phyloP scores from a whole-genome alignment of 2,888 invertebrate genomes.

The Cheilosia soror region DNA sequence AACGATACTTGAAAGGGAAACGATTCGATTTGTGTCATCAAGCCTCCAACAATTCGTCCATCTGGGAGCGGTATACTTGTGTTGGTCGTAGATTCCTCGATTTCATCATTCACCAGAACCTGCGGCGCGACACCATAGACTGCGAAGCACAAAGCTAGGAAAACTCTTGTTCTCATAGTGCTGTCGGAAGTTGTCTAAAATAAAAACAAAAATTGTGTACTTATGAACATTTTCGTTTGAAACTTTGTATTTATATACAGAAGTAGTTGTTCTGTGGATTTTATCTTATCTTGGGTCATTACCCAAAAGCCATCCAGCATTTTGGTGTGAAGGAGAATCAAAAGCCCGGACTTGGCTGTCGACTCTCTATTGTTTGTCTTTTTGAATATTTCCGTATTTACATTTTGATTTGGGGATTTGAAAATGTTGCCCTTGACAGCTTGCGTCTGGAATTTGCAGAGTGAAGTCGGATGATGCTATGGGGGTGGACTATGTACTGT shows the following conservation, averaged over 20 bases:
- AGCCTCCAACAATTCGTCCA: conserved; percentile 51
- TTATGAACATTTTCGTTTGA: background rate
- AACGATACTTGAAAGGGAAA: conserved; percentile 52
- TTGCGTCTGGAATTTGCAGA: background rate
- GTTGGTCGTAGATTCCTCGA: background rate
- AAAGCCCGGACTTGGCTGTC: background rate
- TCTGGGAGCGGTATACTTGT: conserved; percentile 27
- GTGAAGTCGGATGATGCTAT: conserved; percentile 14
- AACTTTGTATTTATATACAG: conserved; percentile 33
- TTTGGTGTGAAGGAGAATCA: background rate
- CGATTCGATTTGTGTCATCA: conserved; percentile 23
- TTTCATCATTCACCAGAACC: background rate
- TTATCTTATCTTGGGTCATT: conserved; percentile 36
- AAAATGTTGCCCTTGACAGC: conserved; percentile 10
- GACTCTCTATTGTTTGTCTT: conserved; percentile 16
- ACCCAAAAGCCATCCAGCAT: background rate
- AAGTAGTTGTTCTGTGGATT: background rate
- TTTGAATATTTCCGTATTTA: conserved; percentile 31
- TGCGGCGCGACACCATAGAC: background rate
- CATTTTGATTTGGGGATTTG: conserved; percentile 11
- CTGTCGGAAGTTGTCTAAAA: background rate
- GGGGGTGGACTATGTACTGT: background rate
- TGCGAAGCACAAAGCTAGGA: conserved; percentile 6
- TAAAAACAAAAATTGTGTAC: background rate
- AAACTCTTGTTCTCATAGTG: conserved; percentile 19